Conservation (phyloP, 2,797 vertebrate species). For the Onychomys leucogaster region DNA sequence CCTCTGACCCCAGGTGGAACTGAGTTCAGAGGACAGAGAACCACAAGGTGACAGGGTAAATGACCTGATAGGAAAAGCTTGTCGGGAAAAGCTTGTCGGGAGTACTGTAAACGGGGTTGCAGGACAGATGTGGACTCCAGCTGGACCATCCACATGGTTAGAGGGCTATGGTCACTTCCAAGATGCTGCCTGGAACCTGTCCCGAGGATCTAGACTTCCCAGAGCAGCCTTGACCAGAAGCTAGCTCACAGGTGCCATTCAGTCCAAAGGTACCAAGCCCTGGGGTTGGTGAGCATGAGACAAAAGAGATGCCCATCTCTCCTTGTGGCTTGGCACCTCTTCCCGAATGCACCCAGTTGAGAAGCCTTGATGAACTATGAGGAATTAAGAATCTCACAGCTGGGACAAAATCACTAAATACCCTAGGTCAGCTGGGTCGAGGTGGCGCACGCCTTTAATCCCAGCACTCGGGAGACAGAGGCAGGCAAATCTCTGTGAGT, state of each 20-base stretch:
- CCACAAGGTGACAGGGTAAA: not conserved
- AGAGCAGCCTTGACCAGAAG: not conserved
- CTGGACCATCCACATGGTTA: not conserved
- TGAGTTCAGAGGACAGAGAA: not conserved
- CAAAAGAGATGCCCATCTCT: not conserved
- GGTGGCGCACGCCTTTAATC: too few species aligned
- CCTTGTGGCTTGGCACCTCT: not conserved
- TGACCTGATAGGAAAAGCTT: not conserved
- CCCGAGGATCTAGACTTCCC: not conserved
- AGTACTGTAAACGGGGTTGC: accelerated
- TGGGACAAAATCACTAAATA: not conserved
- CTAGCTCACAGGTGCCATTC: not conserved
- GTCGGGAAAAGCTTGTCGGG: not conserved
- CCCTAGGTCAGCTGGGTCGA: not conserved
- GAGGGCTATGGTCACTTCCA: too few species aligned
- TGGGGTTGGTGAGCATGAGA: not conserved
- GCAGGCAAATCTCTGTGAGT: too few species aligned
- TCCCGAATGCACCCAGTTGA: not conserved
- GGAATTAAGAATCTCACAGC: not conserved
- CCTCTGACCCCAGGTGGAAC: not conserved
- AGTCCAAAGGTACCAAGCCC: not conserved
- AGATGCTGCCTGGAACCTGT: not conserved
- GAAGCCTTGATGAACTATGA: not conserved
- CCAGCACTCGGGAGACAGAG: too few species aligned
- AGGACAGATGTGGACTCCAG: not conserved